Evolutionary conservation across 2,113 vertebrate genomes (phyloP).

Genomic region (Hylia prasina): DNA sequence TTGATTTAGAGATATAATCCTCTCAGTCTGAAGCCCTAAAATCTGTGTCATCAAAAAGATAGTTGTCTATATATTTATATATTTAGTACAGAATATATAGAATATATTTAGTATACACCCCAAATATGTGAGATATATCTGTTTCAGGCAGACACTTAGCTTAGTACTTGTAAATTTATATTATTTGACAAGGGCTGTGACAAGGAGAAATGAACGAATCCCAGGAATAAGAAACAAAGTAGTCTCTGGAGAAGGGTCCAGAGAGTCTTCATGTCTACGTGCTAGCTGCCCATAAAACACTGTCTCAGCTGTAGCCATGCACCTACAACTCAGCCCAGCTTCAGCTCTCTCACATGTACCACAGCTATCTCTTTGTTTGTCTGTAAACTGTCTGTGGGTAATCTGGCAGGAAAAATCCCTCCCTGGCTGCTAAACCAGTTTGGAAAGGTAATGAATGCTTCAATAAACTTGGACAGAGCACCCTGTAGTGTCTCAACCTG

Average conservation of each 20-base stretch:
- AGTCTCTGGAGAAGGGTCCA: not conserved
- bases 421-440: not conserved
- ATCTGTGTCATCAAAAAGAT: not conserved
- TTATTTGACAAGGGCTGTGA: not conserved
- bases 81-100: not conserved
- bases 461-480: not conserved
- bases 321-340: not conserved
- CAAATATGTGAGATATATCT: not conserved
- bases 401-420: not conserved
- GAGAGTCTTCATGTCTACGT: fast-evolving
- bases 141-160: not conserved
- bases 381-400: fast-evolving
- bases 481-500: not conserved
- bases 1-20: not conserved
- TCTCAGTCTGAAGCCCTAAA: not conserved
- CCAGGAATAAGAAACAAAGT: not conserved
- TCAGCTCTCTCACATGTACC: not conserved
- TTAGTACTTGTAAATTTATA: not conserved
- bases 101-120: not conserved
- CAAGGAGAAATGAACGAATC: not conserved
- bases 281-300: not conserved
- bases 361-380: not conserved
- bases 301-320: not conserved
- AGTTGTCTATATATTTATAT: not conserved
- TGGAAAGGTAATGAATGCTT: not conserved